Evolutionary conservation across 1,140 invertebrate genomes (phyloP).

Genomic region (Leptinotarsa lineolata): DNA sequence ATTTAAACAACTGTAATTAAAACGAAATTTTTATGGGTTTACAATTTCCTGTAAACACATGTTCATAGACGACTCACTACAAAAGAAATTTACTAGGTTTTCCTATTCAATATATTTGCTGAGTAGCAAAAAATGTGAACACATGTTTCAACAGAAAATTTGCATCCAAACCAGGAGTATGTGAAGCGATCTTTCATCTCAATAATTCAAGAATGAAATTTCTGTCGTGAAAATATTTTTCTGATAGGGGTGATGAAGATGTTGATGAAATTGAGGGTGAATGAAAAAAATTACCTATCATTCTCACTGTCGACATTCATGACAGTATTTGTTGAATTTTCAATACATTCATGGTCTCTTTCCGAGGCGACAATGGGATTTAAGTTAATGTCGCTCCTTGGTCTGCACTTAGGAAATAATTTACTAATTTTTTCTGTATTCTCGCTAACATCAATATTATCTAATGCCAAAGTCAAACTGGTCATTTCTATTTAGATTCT

Average conservation of each 20-base stretch:
- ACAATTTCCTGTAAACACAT: too few species aligned
- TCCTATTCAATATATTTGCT: neutral
- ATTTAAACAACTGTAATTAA: too few species aligned
- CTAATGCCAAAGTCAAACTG: conserved; percentile 58
- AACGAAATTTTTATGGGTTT: too few species aligned
- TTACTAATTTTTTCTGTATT: conserved; percentile 76
- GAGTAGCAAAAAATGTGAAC: neutral
- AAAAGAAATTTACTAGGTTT: too few species aligned
- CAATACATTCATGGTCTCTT: conserved; percentile 55
- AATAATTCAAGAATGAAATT: too few species aligned
- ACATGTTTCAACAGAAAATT: too few species aligned
- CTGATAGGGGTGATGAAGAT: neutral
- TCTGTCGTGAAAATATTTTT: neutral
- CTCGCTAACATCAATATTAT: conserved; percentile 58
- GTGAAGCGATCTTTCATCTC: too few species aligned
- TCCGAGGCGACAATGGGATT: conserved; percentile 58
- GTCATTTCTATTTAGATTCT: conserved; percentile 54
- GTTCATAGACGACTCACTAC: too few species aligned
- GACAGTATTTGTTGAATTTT: conserved; percentile 48
- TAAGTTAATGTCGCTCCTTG: conserved; percentile 65
- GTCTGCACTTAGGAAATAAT: conserved; percentile 82
- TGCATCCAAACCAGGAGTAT: too few species aligned
- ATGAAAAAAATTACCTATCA: conserved; percentile 52
- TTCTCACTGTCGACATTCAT: conserved; percentile 57
- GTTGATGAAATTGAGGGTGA: neutral